Base-by-base conservation (phyloP, 2,113 vertebrate species). In the Oreotrochilus melanogaster region DNA sequence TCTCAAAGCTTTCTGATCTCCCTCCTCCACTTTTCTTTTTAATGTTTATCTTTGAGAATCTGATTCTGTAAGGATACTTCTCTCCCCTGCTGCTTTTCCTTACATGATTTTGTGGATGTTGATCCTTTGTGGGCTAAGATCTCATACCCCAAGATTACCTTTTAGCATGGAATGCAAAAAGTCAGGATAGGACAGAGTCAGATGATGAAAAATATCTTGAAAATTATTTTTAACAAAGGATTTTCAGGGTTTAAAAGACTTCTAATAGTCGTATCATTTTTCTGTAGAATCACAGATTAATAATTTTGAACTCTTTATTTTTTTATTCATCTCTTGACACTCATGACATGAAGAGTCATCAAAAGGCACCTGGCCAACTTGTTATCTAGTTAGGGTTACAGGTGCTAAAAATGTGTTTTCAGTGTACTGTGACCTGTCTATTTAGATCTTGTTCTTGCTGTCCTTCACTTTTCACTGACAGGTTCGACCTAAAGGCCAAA, bases 21-120 rank as follows among this genome's bases (percentile, higher is more conserved):
- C 58, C 23, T 93, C 45, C 35, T 91, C 37, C 22, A 50, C 27
- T 73, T 95, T 89, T 70, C 33, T 39, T 92, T 88, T 54, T 70
- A 74, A 62, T 83, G 14, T 80, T 89, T 92, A 92, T 56, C 47
- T 93, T 94, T 89, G 51, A 73, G 53, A 83, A 33, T 78, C 78
- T 88, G 64, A 65, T 79, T 88, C 81, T 86, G 11, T 82, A 82
- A 89, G 37, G 24, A 75, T 51, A 31, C 31, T 69, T 91, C 51
- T 62, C 51, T 72, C 11, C 43, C 21, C 16, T 85, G 17, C 39
- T 15, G 74, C 51, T 80, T 90, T 70, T 37, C 65, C 75, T 71
- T 89, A 10, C 69, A 65, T 1, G 3, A 22, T 88, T 89, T 81
- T 88, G 42, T 72, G 51, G 25, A 28, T 86, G 42, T 71, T 73